Base-by-base conservation (phyloP, 2,888 invertebrate genomes). In the Hirtodrosophila duncani region DNA sequence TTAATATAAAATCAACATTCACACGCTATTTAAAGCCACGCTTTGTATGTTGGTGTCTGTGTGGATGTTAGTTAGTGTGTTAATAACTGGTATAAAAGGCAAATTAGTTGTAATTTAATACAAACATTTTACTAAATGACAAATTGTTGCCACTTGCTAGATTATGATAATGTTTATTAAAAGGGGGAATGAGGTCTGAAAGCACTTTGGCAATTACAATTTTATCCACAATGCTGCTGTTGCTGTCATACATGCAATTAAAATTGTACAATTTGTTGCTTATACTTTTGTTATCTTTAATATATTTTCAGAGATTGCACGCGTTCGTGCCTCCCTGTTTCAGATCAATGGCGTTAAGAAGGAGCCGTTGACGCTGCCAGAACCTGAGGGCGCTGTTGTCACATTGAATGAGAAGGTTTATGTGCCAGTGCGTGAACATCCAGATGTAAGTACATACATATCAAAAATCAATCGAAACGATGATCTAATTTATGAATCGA, bases 391-490 rank as follows among this genome's bases (percentile, higher is more conserved):
- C 69, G 92, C 94, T 84, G 91, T 95, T 85, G 93, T 95, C 81
- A 95, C 96, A 85, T 91, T 97, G 86, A 96, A 97, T 89, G 99
- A 99, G 90, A 99, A 99, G 92, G 96, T 99, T 85, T 99, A 97
- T 89, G 99, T 99, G 87, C 99, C 99, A 87, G 97, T 98, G 83
- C 98, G 98, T 91, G 98, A 99, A 88, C 97, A 98, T 89, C 99
- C 99, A 91, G 99, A 99, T 89, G 98, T 99, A 90, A 97, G 97
- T 95, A 31, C 18, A 20, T 13, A 2, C 6, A 27, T 11, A 13
- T 45, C 21, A 29, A 29, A 26, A 18, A 24, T 11, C n/a, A n/a
- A 30, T 1, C 34, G 34, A 30, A 14, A 10, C 42, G 64, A 75
- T 70, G 67, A 75, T 71, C 75, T 75, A 70, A 71, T 71, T 79